Percentiles rank a stretch among this genome's conserved stretches.
Evolutionary conservation across 2,797 vertebrate genomes (phyloP).

Genomic region (Toxotes lorentzi): DNA sequence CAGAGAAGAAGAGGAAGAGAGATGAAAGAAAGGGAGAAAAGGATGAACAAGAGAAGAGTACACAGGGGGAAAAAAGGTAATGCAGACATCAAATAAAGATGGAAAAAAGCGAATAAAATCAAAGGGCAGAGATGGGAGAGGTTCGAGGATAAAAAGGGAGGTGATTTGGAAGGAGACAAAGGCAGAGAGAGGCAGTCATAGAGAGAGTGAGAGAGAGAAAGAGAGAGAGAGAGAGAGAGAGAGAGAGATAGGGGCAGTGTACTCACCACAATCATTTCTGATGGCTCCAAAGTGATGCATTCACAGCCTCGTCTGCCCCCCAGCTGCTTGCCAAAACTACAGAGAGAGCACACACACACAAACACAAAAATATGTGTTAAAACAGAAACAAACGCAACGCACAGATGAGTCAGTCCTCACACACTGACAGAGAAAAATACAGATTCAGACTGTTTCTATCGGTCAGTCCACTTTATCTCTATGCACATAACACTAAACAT

Average conservation of each 20-base stretch:
- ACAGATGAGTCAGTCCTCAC: constrained; percentile 14
- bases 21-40: constrained; percentile 46
- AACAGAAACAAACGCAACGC: constrained; percentile 34
- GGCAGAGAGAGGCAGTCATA: not conserved
- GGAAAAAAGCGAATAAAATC: constrained; percentile 46
- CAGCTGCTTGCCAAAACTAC: constrained; percentile 97
- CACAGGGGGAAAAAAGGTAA: not conserved
- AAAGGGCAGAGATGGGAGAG: constrained; percentile 43
- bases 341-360: constrained; percentile 60
- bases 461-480: not conserved
- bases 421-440: not conserved
- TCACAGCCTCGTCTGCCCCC: constrained; percentile 96
- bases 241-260: not conserved
- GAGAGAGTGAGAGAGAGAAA: not conserved
- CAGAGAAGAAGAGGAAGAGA: not conserved
- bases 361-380: constrained; percentile 18
- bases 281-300: constrained; percentile 97
- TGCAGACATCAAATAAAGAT: constrained; percentile 61
- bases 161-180: constrained; percentile 27
- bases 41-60: constrained; percentile 13
- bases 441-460: not conserved
- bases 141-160: constrained; percentile 39
- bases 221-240: not conserved
- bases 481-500: not conserved
- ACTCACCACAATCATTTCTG: constrained; percentile 99